Base-by-base conservation (phyloP, 1,140 invertebrate species). In the Bombyx mori region DNA sequence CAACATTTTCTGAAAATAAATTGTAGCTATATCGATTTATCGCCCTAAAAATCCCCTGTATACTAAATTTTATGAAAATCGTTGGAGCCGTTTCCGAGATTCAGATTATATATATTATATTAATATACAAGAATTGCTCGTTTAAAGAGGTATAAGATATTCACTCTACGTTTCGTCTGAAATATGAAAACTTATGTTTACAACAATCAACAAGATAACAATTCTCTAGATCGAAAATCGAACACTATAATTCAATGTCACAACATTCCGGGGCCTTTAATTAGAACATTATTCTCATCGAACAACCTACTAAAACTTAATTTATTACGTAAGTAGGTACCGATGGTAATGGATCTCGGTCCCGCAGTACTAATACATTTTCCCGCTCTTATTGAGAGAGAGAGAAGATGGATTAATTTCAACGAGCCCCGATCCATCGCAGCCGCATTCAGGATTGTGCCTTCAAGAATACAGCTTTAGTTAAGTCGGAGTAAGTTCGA, bases 381-480 rank as follows among this genome's bases (percentile, higher is more conserved):
- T 60, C 60, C 66, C 63, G 65, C 71, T 68, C 54, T 74, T 60
- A 79, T 82, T 80, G 72, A 80, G 68, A 72, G 69, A 65, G 50
- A 35, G 26, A 35, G 67, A 71, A 68, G 78, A 82, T 79, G 77
- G 79, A 85, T 85, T 86, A 82, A 83, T 84, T 82, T 76, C 69
- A 71, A 55, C 71, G 62, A 82, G 78, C 77, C 77, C 75, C 77
- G 78, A 82, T 78, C 77, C 73, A 69, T 68, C 67, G 64, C 62
- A 66, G 67, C 66, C 70, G 71, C 70, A 69, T 75, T 77, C 73
- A 78, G 73, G 60, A 75, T 66, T 70, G 68, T 66, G 70, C 61
- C 63, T 73, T 67, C 71, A 71, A 78, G 75, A 76, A 79, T 75
- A 80, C 77, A 75, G 71, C 73, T 78, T 73, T 69, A 73, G 68